Evolutionary conservation across 2,113 vertebrate genomes (phyloP).

Genomic region (Morone chrysops): DNA sequence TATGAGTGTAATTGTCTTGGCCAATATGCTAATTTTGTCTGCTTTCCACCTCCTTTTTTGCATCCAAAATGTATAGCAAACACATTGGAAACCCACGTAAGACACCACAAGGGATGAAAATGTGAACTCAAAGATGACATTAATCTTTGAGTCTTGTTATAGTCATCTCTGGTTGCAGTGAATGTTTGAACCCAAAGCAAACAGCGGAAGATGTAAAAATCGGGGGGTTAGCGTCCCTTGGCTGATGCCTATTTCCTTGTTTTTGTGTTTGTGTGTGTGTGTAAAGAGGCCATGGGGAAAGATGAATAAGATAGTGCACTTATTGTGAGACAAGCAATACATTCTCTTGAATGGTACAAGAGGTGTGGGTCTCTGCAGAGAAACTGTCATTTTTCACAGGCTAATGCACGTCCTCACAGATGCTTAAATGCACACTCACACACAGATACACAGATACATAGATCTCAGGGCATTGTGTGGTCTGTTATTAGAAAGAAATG

Average conservation of each 20-base stretch:
- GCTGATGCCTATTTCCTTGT: constrained; percentile 40
- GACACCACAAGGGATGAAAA: background rate
- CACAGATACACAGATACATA: background rate
- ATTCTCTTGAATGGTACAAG: constrained; percentile 61
- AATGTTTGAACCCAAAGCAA: constrained; percentile 6
- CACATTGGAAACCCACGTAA: background rate
- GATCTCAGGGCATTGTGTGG: background rate
- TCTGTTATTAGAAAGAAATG: constrained; percentile 31
- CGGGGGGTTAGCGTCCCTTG: background rate
- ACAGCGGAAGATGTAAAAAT: constrained; percentile 42
- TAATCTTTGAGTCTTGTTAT: constrained; percentile 12
- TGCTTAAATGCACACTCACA: background rate
- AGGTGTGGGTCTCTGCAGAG: constrained; percentile 46
- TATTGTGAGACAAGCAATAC: constrained; percentile 62
- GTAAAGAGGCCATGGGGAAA: constrained; percentile 30
- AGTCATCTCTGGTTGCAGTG: constrained; percentile 15
- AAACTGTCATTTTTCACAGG: constrained; percentile 53
- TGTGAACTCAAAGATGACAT: constrained; percentile 4
- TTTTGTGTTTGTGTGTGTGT: constrained; percentile 38
- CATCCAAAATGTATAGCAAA: background rate
- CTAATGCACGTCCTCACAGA: constrained; percentile 37
- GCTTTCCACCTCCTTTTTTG: background rate
- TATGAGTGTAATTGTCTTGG: no score
- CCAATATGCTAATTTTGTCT: background rate
- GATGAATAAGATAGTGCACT: constrained; percentile 63